Evolutionary conservation across 1,140 invertebrate species (phyloP), one percentile per base, ranked within the genome.

Genomic region (Sycophila sp.): DNA sequence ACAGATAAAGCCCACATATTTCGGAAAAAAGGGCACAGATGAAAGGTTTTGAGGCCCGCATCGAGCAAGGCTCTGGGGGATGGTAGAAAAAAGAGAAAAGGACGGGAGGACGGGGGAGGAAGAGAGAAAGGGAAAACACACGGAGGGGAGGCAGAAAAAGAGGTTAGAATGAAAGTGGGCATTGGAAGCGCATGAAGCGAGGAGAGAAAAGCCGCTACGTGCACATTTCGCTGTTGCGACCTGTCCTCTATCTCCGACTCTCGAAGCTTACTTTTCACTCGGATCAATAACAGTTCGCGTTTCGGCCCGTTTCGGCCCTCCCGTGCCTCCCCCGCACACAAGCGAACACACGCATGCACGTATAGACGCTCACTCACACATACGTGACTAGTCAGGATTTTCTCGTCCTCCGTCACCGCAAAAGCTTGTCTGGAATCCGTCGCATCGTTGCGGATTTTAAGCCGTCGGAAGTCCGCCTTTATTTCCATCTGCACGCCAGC

Each of bases 211-310:
- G 64, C n/a, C 19, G 1, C 3, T n/a, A 28, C 6, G 55, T 45
- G 24, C n/a, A 69, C 26, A 34, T 51, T 22, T 59, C 34, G 34
- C 42, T n/a, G 15, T 24, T 56, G 38, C 17, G 47, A 53, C 47
- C 62, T 64, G 42, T 64, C 28, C 40, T 38, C 28, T 40, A 26
- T 40, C 40, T 45, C 56, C 56, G 34, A 32, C 22, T 26, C 62
- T 65, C 55, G 5, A n/a, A 51, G 55, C 32, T 68, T 68, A 68
- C 65, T 59, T 68, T 68, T 17, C 53, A 38, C 65, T 19, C 55
- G 15, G 55, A 68, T 59, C 55, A 49, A 68, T 68, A 58, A 55
- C 53, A 36, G 38, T 62, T 42, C 42, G 65, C 55, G 22, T 68
- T 68, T 68, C 64, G n/a, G n/a, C n/a, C n/a, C n/a, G 17, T 36